These are phyloP conservation scores for Isichthys henryi DNA, from an alignment of 2,113 vertebrate genomes.

Conservation along the genomic window DNA sequence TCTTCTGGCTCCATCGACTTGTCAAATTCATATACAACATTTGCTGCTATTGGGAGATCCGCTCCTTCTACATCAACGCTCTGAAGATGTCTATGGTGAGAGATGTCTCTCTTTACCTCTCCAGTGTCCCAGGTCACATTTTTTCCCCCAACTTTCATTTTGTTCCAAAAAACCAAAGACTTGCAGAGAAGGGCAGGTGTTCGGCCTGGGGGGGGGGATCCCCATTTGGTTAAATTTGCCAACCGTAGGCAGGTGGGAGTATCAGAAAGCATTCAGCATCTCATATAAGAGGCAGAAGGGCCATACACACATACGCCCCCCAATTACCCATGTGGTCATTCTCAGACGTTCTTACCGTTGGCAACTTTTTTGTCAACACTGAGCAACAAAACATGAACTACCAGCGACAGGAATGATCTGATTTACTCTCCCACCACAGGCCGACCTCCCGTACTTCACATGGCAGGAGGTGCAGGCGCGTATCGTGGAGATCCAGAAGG, in stretches of 20 bases:
- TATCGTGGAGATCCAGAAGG: constrained; percentile 96
- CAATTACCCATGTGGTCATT: not conserved
- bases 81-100: constrained; percentile 90
- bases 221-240: not conserved
- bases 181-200: not conserved
- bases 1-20: constrained; percentile 93
- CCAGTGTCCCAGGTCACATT: not conserved
- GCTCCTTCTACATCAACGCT: constrained; percentile 88
- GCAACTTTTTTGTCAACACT: not conserved
- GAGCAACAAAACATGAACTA: not conserved
- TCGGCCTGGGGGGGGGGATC: too few species aligned
- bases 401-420: not conserved
- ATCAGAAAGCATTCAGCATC: not conserved
- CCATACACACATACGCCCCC: not conserved
- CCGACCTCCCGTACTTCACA: constrained; percentile 85
- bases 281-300: not conserved
- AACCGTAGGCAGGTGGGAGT: not conserved
- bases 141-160: not conserved
- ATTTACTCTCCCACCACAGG: constrained; percentile 50
- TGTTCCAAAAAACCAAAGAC: not conserved
- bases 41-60: constrained; percentile 98
- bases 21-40: constrained; percentile 96
- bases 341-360: not conserved
- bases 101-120: not conserved
- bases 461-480: constrained; percentile 96